Conservation (phyloP, 2,797 vertebrate genomes). For the Sarcoramphus papa region DNA sequence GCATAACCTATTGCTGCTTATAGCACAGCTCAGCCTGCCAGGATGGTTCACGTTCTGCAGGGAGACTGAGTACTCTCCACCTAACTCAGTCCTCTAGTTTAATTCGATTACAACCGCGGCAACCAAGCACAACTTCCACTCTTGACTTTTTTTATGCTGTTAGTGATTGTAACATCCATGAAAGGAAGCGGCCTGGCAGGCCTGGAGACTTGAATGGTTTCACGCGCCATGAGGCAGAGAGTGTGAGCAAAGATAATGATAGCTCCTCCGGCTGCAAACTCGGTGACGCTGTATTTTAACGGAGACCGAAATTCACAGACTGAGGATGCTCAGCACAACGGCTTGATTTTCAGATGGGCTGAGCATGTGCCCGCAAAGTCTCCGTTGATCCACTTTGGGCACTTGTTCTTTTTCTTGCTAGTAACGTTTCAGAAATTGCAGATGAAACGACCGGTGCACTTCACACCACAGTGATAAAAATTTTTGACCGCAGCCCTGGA, state of each 20-base stretch:
- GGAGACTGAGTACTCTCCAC: neutral
- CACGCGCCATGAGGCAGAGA: neutral
- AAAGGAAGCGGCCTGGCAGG: neutral
- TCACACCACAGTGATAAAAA: too few species aligned
- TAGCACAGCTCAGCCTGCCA: neutral
- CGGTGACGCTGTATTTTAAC: neutral
- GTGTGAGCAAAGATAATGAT: neutral
- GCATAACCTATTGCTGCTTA: neutral
- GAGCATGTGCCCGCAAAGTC: neutral
- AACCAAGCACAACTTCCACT: neutral
- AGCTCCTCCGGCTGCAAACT: neutral
- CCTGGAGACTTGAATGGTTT: neutral
- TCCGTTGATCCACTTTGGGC: neutral
- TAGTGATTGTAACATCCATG: neutral
- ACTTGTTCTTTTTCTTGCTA: neutral
- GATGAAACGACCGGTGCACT: rapidly evolving
- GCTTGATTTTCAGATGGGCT: neutral
- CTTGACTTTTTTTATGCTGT: neutral
- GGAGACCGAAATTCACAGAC: neutral
- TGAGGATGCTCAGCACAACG: neutral
- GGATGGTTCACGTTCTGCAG: neutral
- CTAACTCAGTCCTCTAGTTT: neutral
- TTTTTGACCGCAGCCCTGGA: neutral
- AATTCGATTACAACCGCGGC: neutral
- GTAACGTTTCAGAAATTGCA: neutral